Percentiles rank a stretch among this genome's conserved stretches.
phyloP scores from a whole-genome alignment of 2,113 vertebrate species.

The Tenrec ecaudatus region DNA sequence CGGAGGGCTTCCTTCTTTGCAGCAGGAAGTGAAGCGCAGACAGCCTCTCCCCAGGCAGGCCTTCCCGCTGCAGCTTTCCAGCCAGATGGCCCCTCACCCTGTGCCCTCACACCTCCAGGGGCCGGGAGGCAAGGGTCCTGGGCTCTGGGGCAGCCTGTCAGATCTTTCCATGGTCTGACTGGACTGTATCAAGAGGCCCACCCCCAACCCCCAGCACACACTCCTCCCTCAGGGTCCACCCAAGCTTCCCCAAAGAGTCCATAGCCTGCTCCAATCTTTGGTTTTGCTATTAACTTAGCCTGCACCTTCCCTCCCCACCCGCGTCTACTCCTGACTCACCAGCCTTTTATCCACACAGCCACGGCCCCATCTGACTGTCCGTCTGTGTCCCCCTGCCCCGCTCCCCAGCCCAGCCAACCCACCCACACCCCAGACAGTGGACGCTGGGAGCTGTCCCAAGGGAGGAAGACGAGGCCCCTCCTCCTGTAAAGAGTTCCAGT shows the following conservation, averaged over 20 bases:
- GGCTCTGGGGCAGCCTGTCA: not conserved
- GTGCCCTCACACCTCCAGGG: not conserved
- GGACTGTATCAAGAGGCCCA: not conserved
- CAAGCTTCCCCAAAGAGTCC: not conserved
- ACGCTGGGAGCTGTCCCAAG: too few species aligned
- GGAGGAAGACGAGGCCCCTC: too few species aligned
- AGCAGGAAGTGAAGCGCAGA: not conserved
- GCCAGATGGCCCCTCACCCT: not conserved
- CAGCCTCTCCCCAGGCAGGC: not conserved
- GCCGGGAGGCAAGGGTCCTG: not conserved
- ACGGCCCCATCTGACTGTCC: not conserved
- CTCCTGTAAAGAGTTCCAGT: too few species aligned
- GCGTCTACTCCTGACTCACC: not conserved
- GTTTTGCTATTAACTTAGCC: not conserved
- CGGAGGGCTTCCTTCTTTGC: not conserved
- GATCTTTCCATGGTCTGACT: not conserved
- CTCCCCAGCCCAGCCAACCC: too few species aligned
- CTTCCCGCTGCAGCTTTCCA: not conserved
- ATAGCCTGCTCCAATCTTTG: not conserved
- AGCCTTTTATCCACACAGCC: not conserved
- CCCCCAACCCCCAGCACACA: fast-evolving
- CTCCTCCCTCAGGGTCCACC: not conserved
- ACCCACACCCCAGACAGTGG: not conserved
- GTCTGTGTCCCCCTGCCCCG: not conserved
- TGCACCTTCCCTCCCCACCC: not conserved